Evolutionary conservation across 1,140 invertebrate genomes (phyloP), one percentile per base, ranked within the genome.

Genomic region (Brachionus angularis): DNA sequence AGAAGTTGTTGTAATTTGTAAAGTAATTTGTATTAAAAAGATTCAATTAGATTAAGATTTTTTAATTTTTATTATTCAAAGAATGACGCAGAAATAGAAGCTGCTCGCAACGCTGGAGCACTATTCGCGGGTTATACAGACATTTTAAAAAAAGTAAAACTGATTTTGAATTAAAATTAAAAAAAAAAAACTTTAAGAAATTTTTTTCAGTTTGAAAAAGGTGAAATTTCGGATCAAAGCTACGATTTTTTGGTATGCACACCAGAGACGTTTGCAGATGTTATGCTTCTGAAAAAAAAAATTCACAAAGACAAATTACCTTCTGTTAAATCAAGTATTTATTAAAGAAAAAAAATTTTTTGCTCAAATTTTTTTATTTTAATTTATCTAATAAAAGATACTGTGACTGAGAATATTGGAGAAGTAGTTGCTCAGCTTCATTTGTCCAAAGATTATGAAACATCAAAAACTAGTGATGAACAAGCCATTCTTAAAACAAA

Each of bases 291-390:
- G 1, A 50, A 50, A 44, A 70, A 70, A 29, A 70, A 70, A 25
- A 70, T 70, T 4, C 33, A 50, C 27, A 70, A 70, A 52, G 67
- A 70, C 44, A 70, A 70, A 70, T 7, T 70, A 5, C 67, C 67
- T 2, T 50, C 46, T 2, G 14, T 50, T 18, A 50, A 70, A 44
- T 52, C 31, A 34, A 50, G 67, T 70, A 70, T 25, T 29, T 44
- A 31, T 46, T 18, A 31, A 23, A 21, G 7, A 5, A 36, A 4
- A 29, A 33, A 23, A 44, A 47, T 1, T 14, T 25, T 2, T 67
- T 18, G 16, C 36, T 23, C 12, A 29, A 27, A 36, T 3, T 34
- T 67, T 10, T 14, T 67, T 23, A 29, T 67, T 46, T 44, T n/a
- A n/a, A n/a, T n/a, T n/a, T n/a, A n/a, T n/a, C n/a, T n/a, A n/a